Evolutionary conservation across 2,888 invertebrate species (phyloP).

Genomic region (Tachina grossa): DNA sequence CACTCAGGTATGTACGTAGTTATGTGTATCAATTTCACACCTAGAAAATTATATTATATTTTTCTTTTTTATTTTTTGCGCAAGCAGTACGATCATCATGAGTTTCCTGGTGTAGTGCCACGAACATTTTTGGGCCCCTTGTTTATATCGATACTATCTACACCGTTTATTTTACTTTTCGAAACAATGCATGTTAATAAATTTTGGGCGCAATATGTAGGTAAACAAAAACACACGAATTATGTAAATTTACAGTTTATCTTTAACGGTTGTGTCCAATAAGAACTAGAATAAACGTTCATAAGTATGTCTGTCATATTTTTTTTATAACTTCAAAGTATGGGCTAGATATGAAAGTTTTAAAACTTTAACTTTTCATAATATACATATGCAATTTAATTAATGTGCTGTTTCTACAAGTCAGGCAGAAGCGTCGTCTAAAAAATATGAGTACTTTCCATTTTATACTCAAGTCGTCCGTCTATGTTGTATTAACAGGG

Average conservation of each 20-base stretch:
- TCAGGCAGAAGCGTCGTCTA: no score
- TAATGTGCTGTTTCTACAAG: no score
- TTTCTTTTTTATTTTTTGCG: constrained; percentile 71
- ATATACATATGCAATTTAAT: no score
- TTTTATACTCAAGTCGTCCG: no score
- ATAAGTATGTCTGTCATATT: no score
- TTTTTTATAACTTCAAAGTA: no score
- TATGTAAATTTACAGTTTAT: background rate
- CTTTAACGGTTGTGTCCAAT: constrained; percentile 18
- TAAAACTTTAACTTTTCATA: no score
- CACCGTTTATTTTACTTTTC: constrained; percentile 89
- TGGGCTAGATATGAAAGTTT: no score
- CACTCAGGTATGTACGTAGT: constrained; percentile 87
- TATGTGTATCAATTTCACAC: background rate
- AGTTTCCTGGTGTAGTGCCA: constrained; percentile 99
- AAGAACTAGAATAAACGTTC: background rate
- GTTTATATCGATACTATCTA: constrained; percentile 89
- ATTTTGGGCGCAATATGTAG: constrained; percentile 94
- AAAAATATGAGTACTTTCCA: no score
- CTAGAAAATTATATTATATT: background rate
- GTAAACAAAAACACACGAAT: constrained; percentile 84
- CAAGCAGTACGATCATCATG: constrained; percentile 97
- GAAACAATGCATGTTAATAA: constrained; percentile 89
- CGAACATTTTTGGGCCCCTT: constrained; percentile 97
- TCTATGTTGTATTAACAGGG: no score